These are phyloP conservation scores for Spodoptera picta DNA, from an alignment of 2,888 invertebrate species.

Conservation along the genomic window DNA sequence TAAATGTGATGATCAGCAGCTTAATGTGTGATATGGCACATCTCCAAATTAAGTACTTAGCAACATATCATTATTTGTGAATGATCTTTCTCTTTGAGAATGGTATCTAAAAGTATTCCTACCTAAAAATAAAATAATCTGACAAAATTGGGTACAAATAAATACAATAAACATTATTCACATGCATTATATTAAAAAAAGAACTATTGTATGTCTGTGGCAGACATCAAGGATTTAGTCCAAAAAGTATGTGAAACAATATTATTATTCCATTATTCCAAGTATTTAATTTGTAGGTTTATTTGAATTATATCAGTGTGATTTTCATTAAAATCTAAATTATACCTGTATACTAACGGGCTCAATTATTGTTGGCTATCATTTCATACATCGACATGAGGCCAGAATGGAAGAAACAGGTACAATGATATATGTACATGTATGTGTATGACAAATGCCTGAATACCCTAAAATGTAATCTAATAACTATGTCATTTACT, in stretches of 20 bases:
- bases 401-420: conserved; percentile 86
- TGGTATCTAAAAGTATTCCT: too few species aligned
- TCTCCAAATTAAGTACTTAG: conserved; percentile 25
- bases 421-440: conserved; percentile 58
- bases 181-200: too few species aligned
- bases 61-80: not conserved
- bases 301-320: not conserved
- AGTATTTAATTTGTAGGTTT: not conserved
- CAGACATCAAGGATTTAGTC: too few species aligned
- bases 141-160: too few species aligned
- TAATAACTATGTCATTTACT: too few species aligned
- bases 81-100: too few species aligned
- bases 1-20: conserved; percentile 1
- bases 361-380: conserved; percentile 78
- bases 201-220: too few species aligned
- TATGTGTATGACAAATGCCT: conserved; percentile 10
- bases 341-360: conserved; percentile 24
- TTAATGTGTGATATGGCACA: conserved; percentile 22
- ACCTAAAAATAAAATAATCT: too few species aligned
- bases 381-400: conserved; percentile 85
- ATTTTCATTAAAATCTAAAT: not conserved
- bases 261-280: not conserved
- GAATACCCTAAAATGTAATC: too few species aligned
- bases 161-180: too few species aligned
- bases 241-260: not conserved